A percentile compares a stretch with the other conserved stretches of the same genome.
Conservation (phyloP, 2,113 vertebrate species). For the Aleadryas rufinucha region DNA sequence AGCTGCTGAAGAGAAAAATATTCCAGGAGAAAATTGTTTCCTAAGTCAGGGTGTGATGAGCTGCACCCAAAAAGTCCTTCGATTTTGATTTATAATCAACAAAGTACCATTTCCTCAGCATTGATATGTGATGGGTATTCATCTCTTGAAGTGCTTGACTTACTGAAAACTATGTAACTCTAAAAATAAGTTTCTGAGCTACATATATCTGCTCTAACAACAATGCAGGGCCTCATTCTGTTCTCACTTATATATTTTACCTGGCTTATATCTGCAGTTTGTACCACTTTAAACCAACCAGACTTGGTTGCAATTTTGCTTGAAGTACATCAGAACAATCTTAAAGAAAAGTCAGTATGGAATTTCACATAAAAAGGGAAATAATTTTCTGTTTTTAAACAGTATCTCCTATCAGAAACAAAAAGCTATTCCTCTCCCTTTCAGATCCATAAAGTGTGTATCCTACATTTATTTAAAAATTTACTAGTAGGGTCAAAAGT, state of each 20-base stretch:
- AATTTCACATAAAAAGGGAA: not conserved
- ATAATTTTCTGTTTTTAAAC: not conserved
- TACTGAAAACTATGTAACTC: not conserved
- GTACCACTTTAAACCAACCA: not conserved
- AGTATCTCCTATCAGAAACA: not conserved
- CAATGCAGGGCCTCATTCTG: not conserved
- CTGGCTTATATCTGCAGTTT: not conserved
- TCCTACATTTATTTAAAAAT: not conserved
- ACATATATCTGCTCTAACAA: not conserved
- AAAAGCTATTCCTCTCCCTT: not conserved
- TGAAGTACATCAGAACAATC: not conserved
- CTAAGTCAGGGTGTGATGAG: not conserved
- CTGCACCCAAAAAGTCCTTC: not conserved
- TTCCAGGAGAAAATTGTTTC: not conserved
- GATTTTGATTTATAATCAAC: not conserved
- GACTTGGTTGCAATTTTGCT: not conserved
- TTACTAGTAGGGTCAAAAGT: constrained; percentile 34
- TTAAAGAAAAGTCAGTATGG: not conserved
- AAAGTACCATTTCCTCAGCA: not conserved
- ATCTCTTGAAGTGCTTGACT: not conserved
- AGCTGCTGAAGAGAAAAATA: not conserved
- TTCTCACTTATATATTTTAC: not conserved
- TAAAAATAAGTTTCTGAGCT: not conserved
- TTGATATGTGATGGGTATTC: not conserved
- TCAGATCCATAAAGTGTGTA: not conserved